phyloP scores from a whole-genome alignment of 2,113 vertebrate species.

The Junco hyemalis region DNA sequence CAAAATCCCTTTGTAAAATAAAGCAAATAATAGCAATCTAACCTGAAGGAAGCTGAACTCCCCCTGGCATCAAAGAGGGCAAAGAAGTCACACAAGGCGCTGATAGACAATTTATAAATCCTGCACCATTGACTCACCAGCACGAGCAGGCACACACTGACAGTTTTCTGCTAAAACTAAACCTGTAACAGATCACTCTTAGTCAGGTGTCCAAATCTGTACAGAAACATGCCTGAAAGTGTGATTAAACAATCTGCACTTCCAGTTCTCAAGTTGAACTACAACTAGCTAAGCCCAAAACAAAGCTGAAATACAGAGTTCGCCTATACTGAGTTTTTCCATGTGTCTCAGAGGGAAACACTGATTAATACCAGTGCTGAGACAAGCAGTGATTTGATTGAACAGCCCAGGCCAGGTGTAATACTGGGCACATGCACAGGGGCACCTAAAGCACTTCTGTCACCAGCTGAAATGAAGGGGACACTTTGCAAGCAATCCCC shows the following conservation, averaged over 20 bases:
- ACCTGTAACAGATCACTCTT: not conserved
- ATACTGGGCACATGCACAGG: not conserved
- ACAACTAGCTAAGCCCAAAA: not conserved
- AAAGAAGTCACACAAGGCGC: not conserved
- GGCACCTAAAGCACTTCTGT: not conserved
- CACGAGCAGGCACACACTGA: not conserved
- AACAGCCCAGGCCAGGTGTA: not conserved
- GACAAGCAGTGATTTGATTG: not conserved
- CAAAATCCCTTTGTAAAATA: not conserved
- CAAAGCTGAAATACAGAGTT: not conserved
- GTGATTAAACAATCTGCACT: not conserved
- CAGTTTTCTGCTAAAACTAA: not conserved
- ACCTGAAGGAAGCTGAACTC: not conserved
- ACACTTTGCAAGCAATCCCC: not conserved
- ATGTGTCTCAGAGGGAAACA: not conserved
- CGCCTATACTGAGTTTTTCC: not conserved
- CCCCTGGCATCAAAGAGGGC: not conserved
- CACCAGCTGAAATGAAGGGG: not conserved
- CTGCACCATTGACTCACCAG: not conserved
- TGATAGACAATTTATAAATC: not conserved
- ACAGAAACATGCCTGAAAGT: not conserved
- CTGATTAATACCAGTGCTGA: not conserved
- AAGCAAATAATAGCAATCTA: accelerated
- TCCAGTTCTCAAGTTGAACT: not conserved
- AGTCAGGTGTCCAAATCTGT: not conserved